phyloP scores from a whole-genome alignment of 2,113 vertebrate genomes.

The Phrynocephalus versicolor region DNA sequence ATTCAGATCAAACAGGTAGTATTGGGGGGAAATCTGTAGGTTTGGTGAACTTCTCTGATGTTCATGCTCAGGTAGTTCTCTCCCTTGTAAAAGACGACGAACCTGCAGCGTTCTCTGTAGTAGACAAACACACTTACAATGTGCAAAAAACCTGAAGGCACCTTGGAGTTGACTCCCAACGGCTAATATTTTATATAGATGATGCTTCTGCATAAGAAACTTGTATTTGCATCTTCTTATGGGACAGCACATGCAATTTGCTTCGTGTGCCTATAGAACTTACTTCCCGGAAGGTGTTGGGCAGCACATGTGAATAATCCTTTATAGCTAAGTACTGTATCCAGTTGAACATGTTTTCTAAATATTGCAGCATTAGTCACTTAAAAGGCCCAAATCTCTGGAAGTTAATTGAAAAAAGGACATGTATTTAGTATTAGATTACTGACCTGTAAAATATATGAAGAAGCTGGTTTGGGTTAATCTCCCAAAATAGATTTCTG shows the following conservation, averaged over 20 bases:
- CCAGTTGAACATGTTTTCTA: not conserved
- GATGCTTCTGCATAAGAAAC: not conserved
- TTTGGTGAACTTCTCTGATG: not conserved
- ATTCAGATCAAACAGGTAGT: constrained; percentile 6
- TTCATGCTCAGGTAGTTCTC: not conserved
- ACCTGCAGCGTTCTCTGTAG: not conserved
- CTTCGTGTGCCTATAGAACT: not conserved
- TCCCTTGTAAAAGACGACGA: not conserved
- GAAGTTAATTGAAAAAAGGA: not conserved
- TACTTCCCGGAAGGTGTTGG: not conserved
- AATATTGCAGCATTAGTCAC: not conserved
- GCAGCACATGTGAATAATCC: too few relatives aligned
- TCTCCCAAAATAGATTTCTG: constrained; percentile 1
- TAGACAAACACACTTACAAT: not conserved
- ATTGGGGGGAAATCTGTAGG: not conserved
- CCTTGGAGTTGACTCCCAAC: not conserved
- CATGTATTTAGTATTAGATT: not conserved
- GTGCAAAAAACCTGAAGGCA: not conserved
- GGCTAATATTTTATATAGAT: not conserved
- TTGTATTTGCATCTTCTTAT: not conserved
- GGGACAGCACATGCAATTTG: not conserved
- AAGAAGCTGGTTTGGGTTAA: not conserved
- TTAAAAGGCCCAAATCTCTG: not conserved
- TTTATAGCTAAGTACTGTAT: not conserved
- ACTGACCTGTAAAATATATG: not conserved